Conservation (phyloP, 2,797 vertebrate species). For the Streptopelia turtur region DNA sequence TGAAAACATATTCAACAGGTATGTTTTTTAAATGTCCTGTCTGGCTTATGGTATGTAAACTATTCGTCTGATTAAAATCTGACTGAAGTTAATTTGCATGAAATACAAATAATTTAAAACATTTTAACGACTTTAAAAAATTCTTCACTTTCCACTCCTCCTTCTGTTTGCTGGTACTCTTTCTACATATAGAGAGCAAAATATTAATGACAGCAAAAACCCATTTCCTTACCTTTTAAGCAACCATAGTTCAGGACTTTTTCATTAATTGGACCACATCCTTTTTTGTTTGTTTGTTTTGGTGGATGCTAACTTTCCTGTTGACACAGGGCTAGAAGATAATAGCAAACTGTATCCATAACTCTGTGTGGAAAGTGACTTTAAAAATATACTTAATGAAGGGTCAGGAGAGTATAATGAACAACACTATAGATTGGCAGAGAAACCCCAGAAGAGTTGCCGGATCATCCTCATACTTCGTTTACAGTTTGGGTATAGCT, state of each 20-base stretch:
- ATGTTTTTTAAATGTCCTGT: slow-evolving; percentile 22
- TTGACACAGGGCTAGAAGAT: neutral
- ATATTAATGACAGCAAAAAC: neutral
- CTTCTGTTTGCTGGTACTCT: neutral
- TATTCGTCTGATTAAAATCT: neutral
- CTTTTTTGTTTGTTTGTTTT: neutral
- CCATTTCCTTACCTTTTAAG: neutral
- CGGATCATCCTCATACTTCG: neutral
- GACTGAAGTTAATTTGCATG: neutral
- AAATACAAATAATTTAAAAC: neutral
- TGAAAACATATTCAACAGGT: slow-evolving; percentile 93
- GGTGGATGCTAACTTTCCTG: neutral
- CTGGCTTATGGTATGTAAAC: neutral
- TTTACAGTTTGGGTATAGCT: neutral
- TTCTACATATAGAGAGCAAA: neutral
- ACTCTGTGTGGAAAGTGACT: neutral
- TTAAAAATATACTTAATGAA: neutral
- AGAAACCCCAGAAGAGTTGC: neutral
- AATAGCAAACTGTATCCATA: neutral
- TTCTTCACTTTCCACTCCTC: neutral
- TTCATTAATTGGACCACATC: neutral
- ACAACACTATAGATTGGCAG: neutral
- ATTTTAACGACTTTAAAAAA: neutral
- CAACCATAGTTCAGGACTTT: neutral
- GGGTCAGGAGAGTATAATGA: neutral